phyloP scores from a whole-genome alignment of 1,140 invertebrate species.

The Trachymyrmex septentrionalis region DNA sequence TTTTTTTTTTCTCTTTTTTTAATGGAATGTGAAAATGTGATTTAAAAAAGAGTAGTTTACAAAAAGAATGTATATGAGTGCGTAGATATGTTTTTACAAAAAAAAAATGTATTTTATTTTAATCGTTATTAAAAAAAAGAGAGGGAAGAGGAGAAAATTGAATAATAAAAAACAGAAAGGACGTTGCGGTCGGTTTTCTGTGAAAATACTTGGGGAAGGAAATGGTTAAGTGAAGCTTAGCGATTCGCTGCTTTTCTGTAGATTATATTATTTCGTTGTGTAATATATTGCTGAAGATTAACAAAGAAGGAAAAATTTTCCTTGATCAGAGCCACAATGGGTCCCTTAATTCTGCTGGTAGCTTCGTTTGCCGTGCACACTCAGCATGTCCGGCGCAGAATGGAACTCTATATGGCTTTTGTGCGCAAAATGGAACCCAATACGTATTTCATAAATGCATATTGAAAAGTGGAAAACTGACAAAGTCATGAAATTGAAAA shows the following conservation, averaged over 20 bases:
- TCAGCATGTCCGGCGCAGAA: slow-evolving; percentile 23
- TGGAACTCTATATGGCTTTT: slow-evolving; percentile 25
- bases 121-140: neutral
- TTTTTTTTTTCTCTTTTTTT: neutral
- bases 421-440: slow-evolving; percentile 30
- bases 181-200: neutral
- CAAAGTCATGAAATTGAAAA: slow-evolving; percentile 59
- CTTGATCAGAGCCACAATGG: slow-evolving; percentile 1
- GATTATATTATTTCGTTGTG: slow-evolving; percentile 4
- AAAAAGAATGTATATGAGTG: neutral
- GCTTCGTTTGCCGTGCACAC: slow-evolving; percentile 35
- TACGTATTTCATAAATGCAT: slow-evolving; percentile 63
- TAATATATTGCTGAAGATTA: neutral
- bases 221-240: neutral
- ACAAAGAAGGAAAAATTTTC: slow-evolving; percentile 25
- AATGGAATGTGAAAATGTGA: slow-evolving; percentile 1
- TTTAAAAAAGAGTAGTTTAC: neutral
- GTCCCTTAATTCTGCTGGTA: slow-evolving; percentile 31
- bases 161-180: slow-evolving; percentile 20
- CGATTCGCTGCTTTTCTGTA: neutral
- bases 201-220: neutral
- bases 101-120: slow-evolving; percentile 23
- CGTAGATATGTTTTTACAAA: neutral
- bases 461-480: slow-evolving; percentile 61
- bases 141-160: neutral